Evolutionary conservation across 2,113 vertebrate genomes (phyloP).

Genomic region (Pholis gunnellus): DNA sequence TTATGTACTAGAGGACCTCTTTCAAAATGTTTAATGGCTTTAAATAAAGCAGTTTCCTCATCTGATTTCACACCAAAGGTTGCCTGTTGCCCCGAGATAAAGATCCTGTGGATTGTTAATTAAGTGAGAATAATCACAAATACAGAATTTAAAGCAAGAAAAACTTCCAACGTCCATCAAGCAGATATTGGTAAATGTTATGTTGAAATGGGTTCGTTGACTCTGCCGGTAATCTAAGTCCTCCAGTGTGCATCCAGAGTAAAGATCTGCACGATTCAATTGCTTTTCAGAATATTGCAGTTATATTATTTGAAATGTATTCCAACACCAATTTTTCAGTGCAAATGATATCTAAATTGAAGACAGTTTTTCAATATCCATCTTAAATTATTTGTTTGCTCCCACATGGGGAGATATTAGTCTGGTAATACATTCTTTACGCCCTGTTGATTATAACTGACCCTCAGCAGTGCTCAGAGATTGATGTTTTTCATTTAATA

Average conservation of each 20-base stretch:
- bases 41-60: slow-evolving; percentile 44
- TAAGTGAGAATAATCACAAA: neutral
- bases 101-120: neutral
- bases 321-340: neutral
- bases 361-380: neutral
- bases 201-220: neutral
- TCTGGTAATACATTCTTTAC: slow-evolving; percentile 11
- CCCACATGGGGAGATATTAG: neutral
- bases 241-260: neutral
- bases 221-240: neutral
- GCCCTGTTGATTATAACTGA: neutral
- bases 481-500: slow-evolving; percentile 25
- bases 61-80: slow-evolving; percentile 39
- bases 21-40: slow-evolving; percentile 38
- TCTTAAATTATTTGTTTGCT: slow-evolving; percentile 15
- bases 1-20: slow-evolving; percentile 28
- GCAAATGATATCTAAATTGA: neutral
- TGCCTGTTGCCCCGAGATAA: slow-evolving; percentile 38
- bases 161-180: neutral
- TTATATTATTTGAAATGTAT: slow-evolving; percentile 6
- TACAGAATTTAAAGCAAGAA: slow-evolving; percentile 5
- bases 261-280: neutral
- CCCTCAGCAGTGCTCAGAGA: slow-evolving; percentile 22
- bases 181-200: neutral
- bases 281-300: neutral